These are phyloP conservation scores for Andricus curvator DNA, from an alignment of 2,888 invertebrate genomes.

Conservation along the genomic window DNA sequence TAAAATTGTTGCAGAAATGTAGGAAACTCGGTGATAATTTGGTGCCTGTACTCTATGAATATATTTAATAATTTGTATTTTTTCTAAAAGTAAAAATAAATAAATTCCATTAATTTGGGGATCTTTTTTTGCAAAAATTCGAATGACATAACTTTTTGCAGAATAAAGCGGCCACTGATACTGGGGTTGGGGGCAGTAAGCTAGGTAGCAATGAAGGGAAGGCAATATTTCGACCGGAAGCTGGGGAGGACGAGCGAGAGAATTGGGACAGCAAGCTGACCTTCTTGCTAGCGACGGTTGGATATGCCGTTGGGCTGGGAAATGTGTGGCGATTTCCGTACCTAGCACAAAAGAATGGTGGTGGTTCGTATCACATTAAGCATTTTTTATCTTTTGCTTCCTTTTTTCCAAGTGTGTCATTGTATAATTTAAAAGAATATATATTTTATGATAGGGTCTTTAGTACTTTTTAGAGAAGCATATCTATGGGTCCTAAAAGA, in stretches of 20 bases:
- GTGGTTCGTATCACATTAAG: constrained; percentile 79
- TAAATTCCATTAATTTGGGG: too few species aligned
- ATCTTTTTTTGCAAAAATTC: too few species aligned
- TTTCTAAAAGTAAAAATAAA: too few species aligned
- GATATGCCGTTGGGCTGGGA: constrained; percentile 95
- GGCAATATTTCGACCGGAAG: constrained; percentile 84
- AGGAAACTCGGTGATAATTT: too few species aligned
- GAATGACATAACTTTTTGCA: constrained; percentile 47
- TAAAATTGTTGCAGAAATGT: too few species aligned
- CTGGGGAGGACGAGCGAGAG: constrained; percentile 88
- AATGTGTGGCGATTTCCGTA: constrained; percentile 98
- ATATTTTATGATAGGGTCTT: too few species aligned
- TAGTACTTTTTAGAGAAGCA: too few species aligned
- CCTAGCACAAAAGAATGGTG: constrained; percentile 95
- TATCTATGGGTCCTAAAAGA: too few species aligned
- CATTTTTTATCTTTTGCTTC: neutral
- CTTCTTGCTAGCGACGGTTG: constrained; percentile 94
- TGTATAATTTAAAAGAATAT: neutral
- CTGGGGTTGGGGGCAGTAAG: constrained; percentile 78
- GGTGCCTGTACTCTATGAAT: too few species aligned
- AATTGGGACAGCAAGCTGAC: constrained; percentile 97
- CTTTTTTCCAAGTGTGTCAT: too few species aligned
- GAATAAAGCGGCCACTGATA: constrained; percentile 62
- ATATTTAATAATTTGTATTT: too few species aligned
- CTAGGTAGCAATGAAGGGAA: constrained; percentile 84